Evolutionary conservation across 2,113 vertebrate genomes (phyloP), one percentile per base, ranked within the genome.

Genomic region (Gallinago jamesoni): DNA sequence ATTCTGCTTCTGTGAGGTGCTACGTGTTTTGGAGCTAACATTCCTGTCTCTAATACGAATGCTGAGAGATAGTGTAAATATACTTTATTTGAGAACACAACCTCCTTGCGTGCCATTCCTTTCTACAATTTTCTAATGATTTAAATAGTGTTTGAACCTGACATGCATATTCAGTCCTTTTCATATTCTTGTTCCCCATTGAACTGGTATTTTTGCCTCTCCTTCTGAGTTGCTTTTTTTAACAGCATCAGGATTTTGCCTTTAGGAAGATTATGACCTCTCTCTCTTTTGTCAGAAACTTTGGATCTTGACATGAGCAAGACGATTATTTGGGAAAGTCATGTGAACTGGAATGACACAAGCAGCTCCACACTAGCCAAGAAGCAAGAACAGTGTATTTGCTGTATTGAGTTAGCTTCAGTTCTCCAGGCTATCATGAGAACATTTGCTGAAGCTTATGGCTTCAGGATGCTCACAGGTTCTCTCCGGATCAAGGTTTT

Each of bases 391-490:
- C 25, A 37, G 20, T 1, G 0, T 64, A 82, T 48, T 67, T 89
- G 43, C 48, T 74, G 73, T 78, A 39, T 15, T 48, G 59, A 74
- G 55, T 82, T 91, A 74, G 39, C 80, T 89, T 53, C 48, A 28
- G 37, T 77, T 77, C 75, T 89, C 48, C n/a, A 39, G 80, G n/a
- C 75, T 80, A 9, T 62, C n/a, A 3, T 31, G 47, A 83, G 77
- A 83, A 75, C 59, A n/a, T 92, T 76, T 92, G 20, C 37, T 90
- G 41, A 87, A 87, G 83, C 53, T 76, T 79, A 39, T 64, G 50
- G 37, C 68, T 87, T 77, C 66, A 69, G 74, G 43, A 50, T 76
- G 48, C 64, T 87, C 68, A 69, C 39, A 93, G 55, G 64, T 69
- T 90, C 55, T 88, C 68, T 35, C 43, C 68, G 57, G 64, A 87